A percentile compares a stretch with the other conserved stretches of the same genome.
phyloP scores from a whole-genome alignment of 2,113 vertebrate species.

The Pontoporia blainvillei region DNA sequence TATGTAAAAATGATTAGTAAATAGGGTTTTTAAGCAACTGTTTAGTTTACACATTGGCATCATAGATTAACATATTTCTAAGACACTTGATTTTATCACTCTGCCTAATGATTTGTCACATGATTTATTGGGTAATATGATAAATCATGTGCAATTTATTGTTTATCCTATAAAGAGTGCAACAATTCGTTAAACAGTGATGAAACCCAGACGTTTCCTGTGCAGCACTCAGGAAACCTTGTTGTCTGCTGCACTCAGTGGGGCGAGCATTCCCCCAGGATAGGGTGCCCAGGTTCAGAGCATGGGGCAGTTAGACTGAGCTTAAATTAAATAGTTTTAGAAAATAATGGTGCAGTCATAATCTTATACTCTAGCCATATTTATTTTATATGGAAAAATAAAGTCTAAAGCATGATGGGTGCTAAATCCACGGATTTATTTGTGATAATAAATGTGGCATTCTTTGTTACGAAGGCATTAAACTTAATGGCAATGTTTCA shows the following conservation, averaged over 20 bases:
- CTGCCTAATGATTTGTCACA: conserved; percentile 88
- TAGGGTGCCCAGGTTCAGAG: conserved; percentile 50
- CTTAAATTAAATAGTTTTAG: conserved; percentile 75
- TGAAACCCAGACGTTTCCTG: conserved; percentile 69
- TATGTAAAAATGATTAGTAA: conserved; percentile 87
- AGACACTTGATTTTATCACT: conserved; percentile 90
- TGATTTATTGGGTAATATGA: conserved; percentile 88
- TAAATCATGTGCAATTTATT: conserved; percentile 87
- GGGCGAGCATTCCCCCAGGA: background rate
- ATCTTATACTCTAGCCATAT: conserved; percentile 76
- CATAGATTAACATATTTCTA: conserved; percentile 88
- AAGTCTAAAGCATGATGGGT: conserved; percentile 74
- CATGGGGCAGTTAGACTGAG: conserved; percentile 37
- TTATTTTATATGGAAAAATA: conserved; percentile 83
- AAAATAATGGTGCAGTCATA: conserved; percentile 77
- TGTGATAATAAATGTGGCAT: conserved; percentile 73
- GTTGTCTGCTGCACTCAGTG: background rate
- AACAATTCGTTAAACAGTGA: conserved; percentile 85
- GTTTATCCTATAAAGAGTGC: conserved; percentile 86
- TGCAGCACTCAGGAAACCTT: conserved; percentile 60
- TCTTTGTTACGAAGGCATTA: conserved; percentile 75
- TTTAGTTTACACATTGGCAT: conserved; percentile 86
- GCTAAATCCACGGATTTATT: conserved; percentile 77
- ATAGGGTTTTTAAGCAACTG: conserved; percentile 85
- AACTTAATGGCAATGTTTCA: conserved; percentile 68